A percentile compares a stretch with the other conserved stretches of the same genome.
These are phyloP conservation scores for Pteria penguin DNA, from an alignment of 2,888 invertebrate species.

Conservation along the genomic window DNA sequence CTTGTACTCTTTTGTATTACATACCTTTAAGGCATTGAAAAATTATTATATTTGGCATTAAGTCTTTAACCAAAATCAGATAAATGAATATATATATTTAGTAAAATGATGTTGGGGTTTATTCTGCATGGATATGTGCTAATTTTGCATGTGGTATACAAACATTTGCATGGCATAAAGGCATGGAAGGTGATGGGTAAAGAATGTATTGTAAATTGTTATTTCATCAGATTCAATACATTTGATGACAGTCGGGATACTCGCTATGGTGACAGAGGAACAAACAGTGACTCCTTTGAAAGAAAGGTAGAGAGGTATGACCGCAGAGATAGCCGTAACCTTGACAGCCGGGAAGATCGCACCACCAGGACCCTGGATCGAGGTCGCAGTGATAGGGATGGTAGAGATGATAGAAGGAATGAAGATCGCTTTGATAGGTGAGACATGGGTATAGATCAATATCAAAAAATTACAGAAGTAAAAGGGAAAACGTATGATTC, in stretches of 20 bases:
- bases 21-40: too few species aligned
- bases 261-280: slow-evolving; percentile 16
- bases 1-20: too few species aligned
- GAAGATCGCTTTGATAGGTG: slow-evolving; percentile 51
- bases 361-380: slow-evolving; percentile 43
- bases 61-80: too few species aligned
- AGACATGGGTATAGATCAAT: neutral
- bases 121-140: too few species aligned
- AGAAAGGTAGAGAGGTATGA: slow-evolving; percentile 62
- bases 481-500: too few species aligned
- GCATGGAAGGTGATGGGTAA: neutral
- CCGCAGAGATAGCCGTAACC: slow-evolving; percentile 46
- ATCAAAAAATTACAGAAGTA: too few species aligned
- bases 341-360: slow-evolving; percentile 26
- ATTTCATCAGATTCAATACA: slow-evolving; percentile 28
- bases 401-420: slow-evolving; percentile 40
- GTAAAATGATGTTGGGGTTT: too few species aligned
- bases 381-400: slow-evolving; percentile 47
- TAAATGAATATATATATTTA: too few species aligned
- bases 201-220: neutral
- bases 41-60: too few species aligned
- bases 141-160: too few species aligned
- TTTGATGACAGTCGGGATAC: slow-evolving; percentile 30
- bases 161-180: slow-evolving; percentile 13
- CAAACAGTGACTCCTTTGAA: slow-evolving; percentile 32